These are phyloP conservation scores for Arge pagana DNA, from an alignment of 2,888 invertebrate genomes.

Conservation along the genomic window DNA sequence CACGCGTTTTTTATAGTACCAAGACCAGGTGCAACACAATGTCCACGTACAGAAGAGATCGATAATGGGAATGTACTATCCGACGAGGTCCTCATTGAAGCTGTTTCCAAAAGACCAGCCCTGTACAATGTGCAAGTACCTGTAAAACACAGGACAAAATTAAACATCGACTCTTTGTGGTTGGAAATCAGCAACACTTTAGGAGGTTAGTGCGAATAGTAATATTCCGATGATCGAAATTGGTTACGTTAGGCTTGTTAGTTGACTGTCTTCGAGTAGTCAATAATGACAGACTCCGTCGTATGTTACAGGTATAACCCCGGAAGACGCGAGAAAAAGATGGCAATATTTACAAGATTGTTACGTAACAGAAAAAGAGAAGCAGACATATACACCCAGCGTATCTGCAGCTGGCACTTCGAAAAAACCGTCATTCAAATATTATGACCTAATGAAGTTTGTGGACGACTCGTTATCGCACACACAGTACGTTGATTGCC, in stretches of 20 bases:
- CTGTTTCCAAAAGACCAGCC: conserved; percentile 6
- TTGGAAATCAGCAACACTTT: conserved; percentile 2
- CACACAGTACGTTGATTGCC: conserved; percentile 2
- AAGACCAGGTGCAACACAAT: conserved; percentile 5
- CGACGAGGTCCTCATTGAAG: conserved; percentile 5
- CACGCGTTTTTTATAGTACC: conserved; percentile 6
- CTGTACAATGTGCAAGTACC: not conserved
- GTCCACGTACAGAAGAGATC: not conserved
- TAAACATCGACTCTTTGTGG: not conserved
- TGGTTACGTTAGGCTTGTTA: not conserved
- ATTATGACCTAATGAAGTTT: conserved; percentile 3
- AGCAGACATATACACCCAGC: conserved; percentile 3
- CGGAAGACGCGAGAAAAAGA: conserved; percentile 1
- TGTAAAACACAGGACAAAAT: not conserved
- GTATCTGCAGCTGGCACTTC: conserved; percentile 2
- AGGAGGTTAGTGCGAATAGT: conserved; percentile 1
- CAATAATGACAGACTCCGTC: not conserved
- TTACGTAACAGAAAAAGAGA: not conserved
- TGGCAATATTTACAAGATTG: conserved; percentile 11
- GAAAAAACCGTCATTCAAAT: not conserved
- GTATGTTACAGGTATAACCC: not conserved
- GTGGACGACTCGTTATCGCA: not conserved
- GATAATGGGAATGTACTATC: not conserved
- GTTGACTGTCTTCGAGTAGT: not conserved
- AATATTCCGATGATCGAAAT: not conserved